phyloP scores from a whole-genome alignment of 2,888 invertebrate species.

The Noctua janthina region DNA sequence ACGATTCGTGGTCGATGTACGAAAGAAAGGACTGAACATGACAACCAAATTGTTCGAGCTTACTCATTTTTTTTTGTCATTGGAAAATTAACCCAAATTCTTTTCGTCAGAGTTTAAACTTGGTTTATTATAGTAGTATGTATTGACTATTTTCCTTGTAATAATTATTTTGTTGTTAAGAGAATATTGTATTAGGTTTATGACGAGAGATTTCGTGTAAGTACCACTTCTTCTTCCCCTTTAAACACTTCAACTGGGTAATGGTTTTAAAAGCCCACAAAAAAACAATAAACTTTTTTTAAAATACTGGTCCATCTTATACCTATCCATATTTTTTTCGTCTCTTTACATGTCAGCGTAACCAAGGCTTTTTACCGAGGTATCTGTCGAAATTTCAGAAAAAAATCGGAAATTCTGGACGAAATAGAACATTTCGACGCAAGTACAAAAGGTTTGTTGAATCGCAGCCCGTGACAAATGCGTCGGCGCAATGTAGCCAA shows the following conservation, averaged over 20 bases:
- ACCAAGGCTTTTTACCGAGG: too few species aligned
- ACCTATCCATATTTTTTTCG: neutral
- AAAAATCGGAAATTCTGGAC: neutral
- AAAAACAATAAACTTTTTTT: neutral
- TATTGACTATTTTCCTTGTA: neutral
- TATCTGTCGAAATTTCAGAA: too few species aligned
- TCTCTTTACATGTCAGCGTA: too few species aligned
- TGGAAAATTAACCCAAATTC: neutral
- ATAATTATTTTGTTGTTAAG: neutral
- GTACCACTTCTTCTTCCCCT: neutral
- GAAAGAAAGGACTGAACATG: slow-evolving; percentile 18
- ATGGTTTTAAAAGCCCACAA: neutral
- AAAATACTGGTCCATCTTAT: neutral
- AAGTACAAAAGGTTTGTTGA: too few species aligned
- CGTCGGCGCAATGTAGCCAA: neutral
- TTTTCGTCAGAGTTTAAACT: neutral
- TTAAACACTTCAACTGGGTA: neutral
- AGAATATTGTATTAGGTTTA: neutral
- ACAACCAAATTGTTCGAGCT: neutral
- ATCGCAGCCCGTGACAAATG: neutral
- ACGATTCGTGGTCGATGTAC: slow-evolving; percentile 35
- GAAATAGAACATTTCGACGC: neutral
- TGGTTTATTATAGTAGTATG: neutral
- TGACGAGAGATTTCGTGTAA: neutral
- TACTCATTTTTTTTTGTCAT: neutral